Percentiles rank a stretch among this genome's conserved stretches.
Evolutionary conservation across 2,797 vertebrate species (phyloP).

Genomic region (Anableps anableps): DNA sequence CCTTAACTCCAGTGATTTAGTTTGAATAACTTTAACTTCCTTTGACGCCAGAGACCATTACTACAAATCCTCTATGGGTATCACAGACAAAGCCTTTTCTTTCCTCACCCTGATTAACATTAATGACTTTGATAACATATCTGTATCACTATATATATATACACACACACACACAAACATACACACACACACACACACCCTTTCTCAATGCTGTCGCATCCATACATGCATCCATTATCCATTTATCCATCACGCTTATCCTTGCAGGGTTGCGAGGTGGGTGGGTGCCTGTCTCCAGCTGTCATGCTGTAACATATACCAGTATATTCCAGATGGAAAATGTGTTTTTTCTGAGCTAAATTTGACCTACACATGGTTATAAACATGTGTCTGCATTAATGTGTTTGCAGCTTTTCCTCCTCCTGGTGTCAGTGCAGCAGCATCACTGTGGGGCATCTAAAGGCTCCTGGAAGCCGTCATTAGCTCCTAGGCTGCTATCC

Average conservation of each 20-base stretch:
- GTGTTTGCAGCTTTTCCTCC: conserved; percentile 21
- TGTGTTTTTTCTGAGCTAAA: not conserved
- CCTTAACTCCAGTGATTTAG: not conserved
- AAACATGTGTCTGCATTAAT: conserved; percentile 37
- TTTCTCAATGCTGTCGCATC: too few relatives aligned
- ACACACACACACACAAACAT: too few relatives aligned
- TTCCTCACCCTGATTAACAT: not conserved
- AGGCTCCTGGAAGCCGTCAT: conserved; percentile 42
- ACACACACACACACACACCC: too few relatives aligned
- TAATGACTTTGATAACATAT: not conserved
- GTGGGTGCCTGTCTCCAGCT: too few relatives aligned
- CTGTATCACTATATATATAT: not conserved
- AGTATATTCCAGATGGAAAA: not conserved
- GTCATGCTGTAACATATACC: not conserved
- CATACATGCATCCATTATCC: too few relatives aligned
- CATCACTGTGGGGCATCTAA: conserved; percentile 17
- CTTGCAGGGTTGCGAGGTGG: too few relatives aligned
- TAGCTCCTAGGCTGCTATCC: conserved; percentile 33
- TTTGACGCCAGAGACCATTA: not conserved
- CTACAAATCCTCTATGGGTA: not conserved
- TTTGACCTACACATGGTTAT: conserved; percentile 23
- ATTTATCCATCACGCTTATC: too few relatives aligned
- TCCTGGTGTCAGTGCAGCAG: conserved; percentile 33
- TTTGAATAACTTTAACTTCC: not conserved
- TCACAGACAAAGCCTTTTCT: not conserved